These are phyloP conservation scores for Amiota minor DNA, from an alignment of 2,888 invertebrate species.

Conservation along the genomic window DNA sequence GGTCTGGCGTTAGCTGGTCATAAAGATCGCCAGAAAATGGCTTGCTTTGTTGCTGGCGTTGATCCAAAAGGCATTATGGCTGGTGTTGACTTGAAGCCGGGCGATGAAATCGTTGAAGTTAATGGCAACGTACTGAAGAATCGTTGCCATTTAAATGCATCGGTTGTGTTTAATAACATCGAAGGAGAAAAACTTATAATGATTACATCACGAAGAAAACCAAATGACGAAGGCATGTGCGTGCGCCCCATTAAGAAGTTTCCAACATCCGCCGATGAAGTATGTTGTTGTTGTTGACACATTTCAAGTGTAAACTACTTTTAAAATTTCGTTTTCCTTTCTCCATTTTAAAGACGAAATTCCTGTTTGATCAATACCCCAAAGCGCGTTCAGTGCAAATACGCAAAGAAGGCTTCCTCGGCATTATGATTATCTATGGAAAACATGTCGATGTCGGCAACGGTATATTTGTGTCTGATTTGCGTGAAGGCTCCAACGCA, in stretches of 20 bases:
- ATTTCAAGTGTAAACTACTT: background rate
- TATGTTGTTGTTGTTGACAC: slow-evolving; percentile 68
- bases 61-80: slow-evolving; percentile 89
- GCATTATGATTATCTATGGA: slow-evolving; percentile 96
- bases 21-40: slow-evolving; percentile 94
- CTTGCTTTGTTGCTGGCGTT: slow-evolving; percentile 96
- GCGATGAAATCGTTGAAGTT: slow-evolving; percentile 96
- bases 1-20: slow-evolving; percentile 96
- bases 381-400: slow-evolving; percentile 83
- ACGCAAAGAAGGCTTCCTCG: slow-evolving; percentile 85
- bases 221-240: slow-evolving; percentile 80
- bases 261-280: slow-evolving; percentile 87
- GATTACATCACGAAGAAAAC: slow-evolving; percentile 75
- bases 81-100: slow-evolving; percentile 85
- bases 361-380: slow-evolving; percentile 72
- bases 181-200: slow-evolving; percentile 88
- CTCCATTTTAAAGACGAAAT: slow-evolving; percentile 61
- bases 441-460: slow-evolving; percentile 92
- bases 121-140: slow-evolving; percentile 95
- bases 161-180: slow-evolving; percentile 94
- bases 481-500: slow-evolving; percentile 91
- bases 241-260: slow-evolving; percentile 91
- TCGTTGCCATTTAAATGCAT: slow-evolving; percentile 96
- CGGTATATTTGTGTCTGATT: slow-evolving; percentile 94
- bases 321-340: background rate